Conservation (phyloP, 1,140 invertebrate species). For the Drosophila nebulosa region DNA sequence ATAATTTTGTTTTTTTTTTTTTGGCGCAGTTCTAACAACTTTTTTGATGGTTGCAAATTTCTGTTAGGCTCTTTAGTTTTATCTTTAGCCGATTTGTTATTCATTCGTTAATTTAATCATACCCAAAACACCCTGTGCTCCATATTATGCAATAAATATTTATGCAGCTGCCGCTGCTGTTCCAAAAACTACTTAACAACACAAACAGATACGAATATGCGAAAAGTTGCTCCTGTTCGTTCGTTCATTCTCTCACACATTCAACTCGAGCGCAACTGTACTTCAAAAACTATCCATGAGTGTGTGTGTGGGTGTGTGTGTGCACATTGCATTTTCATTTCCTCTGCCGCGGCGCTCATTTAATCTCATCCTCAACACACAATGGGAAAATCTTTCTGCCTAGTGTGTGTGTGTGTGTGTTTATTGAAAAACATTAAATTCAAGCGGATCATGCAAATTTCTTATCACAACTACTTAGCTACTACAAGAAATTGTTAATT, state of each 20-base stretch:
- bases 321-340: conserved; percentile 64
- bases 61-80: background rate
- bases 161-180: conserved; percentile 56
- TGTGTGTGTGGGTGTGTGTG: conserved; percentile 25
- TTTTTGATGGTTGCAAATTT: background rate
- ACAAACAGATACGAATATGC: conserved; percentile 77
- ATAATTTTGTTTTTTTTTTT: background rate
- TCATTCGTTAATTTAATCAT: conserved; percentile 8
- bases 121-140: background rate
- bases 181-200: conserved; percentile 68
- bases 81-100: conserved; percentile 1
- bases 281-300: conserved; percentile 44
- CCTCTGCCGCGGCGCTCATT: conserved; percentile 38
- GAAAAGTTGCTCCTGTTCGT: conserved; percentile 57
- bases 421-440: conserved; percentile 61
- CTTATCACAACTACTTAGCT: conserved; percentile 10
- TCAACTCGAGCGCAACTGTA: conserved; percentile 30
- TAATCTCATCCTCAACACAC: conserved; percentile 50
- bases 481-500: conserved; percentile 55
- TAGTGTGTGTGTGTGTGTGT: conserved; percentile 49
- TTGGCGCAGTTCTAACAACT: conserved; percentile 10
- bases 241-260: background rate
- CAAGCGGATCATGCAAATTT: conserved; percentile 48
- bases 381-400: conserved; percentile 1
- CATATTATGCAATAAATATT: conserved; percentile 72